These are phyloP conservation scores for Macaria liturata DNA, from an alignment of 2,888 invertebrate genomes.

Conservation along the genomic window DNA sequence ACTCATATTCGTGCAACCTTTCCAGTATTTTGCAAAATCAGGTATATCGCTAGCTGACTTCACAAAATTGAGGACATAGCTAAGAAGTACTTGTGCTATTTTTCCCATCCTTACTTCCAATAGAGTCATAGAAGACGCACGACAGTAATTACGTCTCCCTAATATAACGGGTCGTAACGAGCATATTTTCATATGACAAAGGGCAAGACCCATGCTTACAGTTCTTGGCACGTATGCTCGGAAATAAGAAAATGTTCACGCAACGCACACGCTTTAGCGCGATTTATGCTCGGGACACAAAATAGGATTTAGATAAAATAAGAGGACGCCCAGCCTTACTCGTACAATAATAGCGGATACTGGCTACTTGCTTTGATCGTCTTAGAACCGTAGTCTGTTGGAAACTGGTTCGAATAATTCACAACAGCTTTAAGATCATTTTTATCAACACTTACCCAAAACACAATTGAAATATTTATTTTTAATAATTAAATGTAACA, in stretches of 20 bases:
- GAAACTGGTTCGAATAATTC: too few species aligned
- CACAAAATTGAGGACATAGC: too few species aligned
- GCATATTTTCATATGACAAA: conserved; percentile 48
- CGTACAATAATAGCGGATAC: conserved; percentile 46
- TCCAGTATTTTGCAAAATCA: too few species aligned
- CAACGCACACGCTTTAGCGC: conserved; percentile 73
- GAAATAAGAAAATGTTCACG: conserved; percentile 81
- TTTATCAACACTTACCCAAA: too few species aligned
- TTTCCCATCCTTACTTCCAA: too few species aligned
- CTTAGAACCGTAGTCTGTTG: too few species aligned
- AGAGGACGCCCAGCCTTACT: conserved; percentile 57
- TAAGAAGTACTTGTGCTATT: too few species aligned
- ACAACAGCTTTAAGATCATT: too few species aligned
- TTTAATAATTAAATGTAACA: too few species aligned
- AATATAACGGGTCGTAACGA: conserved; percentile 33
- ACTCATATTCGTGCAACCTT: too few species aligned
- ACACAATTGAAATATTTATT: too few species aligned
- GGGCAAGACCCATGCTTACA: conserved; percentile 63
- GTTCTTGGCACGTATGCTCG: conserved; percentile 78
- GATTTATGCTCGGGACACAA: conserved; percentile 80
- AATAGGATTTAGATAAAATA: conserved; percentile 80
- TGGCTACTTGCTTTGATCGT: conserved; percentile 43
- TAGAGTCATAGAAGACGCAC: conserved; percentile 11
- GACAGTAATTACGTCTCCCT: conserved; percentile 26
- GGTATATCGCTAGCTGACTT: too few species aligned